A percentile compares a stretch with the other conserved stretches of the same genome.
Evolutionary conservation across 92 coral and sea anemone species (phyloP).

Genomic region (Desmophyllum pertusum): DNA sequence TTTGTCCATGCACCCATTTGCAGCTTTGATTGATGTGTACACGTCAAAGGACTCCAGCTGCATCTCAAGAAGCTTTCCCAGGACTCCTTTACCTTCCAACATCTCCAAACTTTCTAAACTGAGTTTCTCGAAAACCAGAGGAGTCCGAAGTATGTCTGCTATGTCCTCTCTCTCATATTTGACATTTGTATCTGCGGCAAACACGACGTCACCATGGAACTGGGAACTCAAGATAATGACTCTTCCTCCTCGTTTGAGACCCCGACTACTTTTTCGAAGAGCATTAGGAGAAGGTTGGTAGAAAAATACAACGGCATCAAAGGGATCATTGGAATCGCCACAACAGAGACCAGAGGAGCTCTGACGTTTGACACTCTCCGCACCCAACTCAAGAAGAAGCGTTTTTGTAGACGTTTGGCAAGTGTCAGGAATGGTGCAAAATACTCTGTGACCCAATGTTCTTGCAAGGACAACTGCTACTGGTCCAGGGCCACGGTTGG

Average conservation of each 20-base stretch:
- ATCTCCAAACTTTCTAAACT: conserved; percentile 25
- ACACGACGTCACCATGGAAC: conserved; percentile 15
- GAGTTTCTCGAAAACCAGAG: conserved; percentile 33
- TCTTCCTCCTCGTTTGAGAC: conserved; percentile 42
- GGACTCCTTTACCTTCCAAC: conserved; percentile 22
- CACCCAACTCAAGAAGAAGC: conserved; percentile 38
- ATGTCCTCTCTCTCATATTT: conserved; percentile 23
- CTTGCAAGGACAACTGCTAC: conserved; percentile 58
- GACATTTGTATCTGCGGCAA: conserved; percentile 16
- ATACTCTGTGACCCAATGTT: conserved; percentile 48
- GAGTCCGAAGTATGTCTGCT: conserved; percentile 20
- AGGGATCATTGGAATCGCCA: not conserved
- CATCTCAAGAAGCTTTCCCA: conserved; percentile 33
- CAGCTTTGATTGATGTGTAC: conserved; percentile 2
- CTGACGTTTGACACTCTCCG: conserved; percentile 24
- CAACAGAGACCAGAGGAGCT: not conserved
- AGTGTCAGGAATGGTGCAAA: conserved; percentile 48
- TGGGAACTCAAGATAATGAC: conserved; percentile 12
- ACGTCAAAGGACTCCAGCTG: conserved; percentile 1
- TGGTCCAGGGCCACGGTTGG: conserved; percentile 50
- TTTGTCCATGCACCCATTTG: not conserved
- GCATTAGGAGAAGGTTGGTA: conserved; percentile 19
- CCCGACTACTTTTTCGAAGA: conserved; percentile 16
- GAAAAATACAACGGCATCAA: conserved; percentile 51
- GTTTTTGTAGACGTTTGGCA: conserved; percentile 10